Evolutionary conservation across 2,888 invertebrate species (phyloP).

Genomic region (Agrotis exclamationis): DNA sequence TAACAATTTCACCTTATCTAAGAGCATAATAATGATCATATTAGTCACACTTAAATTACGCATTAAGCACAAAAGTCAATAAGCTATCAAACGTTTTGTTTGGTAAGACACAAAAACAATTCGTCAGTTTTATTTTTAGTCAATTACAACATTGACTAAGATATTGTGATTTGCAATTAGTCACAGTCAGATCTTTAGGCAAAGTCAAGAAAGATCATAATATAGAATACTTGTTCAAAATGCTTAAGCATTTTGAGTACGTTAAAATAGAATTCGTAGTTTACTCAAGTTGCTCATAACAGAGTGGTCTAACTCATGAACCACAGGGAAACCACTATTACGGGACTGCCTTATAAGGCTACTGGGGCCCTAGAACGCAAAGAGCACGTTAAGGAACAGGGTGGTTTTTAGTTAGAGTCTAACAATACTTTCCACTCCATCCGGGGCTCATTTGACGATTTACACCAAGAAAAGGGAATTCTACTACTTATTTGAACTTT

Average conservation of each 20-base stretch:
- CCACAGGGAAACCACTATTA: neutral
- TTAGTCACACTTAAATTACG: conserved; percentile 9
- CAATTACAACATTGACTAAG: neutral
- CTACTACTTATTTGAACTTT: neutral
- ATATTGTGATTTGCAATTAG: neutral
- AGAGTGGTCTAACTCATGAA: neutral
- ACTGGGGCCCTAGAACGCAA: too few relatives aligned
- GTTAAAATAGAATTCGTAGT: too few relatives aligned
- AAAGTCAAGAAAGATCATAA: too few relatives aligned
- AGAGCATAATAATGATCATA: conserved; percentile 7
- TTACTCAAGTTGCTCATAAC: neutral
- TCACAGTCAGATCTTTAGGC: neutral
- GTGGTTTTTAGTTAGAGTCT: too few relatives aligned
- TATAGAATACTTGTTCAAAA: too few relatives aligned
- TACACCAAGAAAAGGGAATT: too few relatives aligned
- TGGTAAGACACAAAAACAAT: neutral
- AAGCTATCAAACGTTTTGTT: conserved; percentile 17
- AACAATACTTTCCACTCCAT: too few relatives aligned
- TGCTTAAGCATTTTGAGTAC: too few relatives aligned
- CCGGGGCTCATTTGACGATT: too few relatives aligned
- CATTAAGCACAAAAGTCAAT: conserved; percentile 20
- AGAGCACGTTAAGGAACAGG: too few relatives aligned
- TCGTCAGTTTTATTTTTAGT: conserved; percentile 14
- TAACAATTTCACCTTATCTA: conserved; percentile 16
- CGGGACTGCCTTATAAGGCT: too few relatives aligned